A percentile compares a stretch with the other conserved stretches of the same genome.
Conservation (phyloP, 2,888 invertebrate species). For the Hypercompe scribonia region DNA sequence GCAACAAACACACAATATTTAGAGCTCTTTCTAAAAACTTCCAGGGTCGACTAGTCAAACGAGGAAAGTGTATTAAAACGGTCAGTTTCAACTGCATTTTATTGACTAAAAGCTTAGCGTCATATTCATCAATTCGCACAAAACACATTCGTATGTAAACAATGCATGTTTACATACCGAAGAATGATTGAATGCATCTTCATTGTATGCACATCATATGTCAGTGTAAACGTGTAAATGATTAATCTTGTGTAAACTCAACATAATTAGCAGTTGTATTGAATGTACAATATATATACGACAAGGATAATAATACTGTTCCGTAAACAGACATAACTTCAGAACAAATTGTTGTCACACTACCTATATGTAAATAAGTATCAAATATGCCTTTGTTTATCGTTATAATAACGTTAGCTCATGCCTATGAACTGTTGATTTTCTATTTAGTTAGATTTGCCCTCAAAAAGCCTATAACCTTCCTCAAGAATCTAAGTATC, state of each 20-base stretch:
- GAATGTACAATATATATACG: neutral
- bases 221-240: neutral
- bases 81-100: neutral
- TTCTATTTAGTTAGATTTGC: too few species aligned
- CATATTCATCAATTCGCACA: neutral
- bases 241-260: neutral
- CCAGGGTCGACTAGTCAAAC: too few species aligned
- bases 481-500: too few species aligned
- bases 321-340: neutral
- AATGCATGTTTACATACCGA: neutral
- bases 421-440: neutral
- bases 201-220: neutral
- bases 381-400: neutral
- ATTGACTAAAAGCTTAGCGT: neutral
- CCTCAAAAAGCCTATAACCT: too few species aligned
- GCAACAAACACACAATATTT: too few species aligned
- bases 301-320: neutral
- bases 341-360: neutral
- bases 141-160: too few species aligned
- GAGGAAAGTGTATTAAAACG: neutral
- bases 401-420: neutral
- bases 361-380: neutral
- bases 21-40: neutral
- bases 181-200: slow-evolving; percentile 5
- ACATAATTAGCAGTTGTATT: neutral